Evolutionary conservation across 1,140 invertebrate species (phyloP).

Genomic region (Nasonia vitripennis): DNA sequence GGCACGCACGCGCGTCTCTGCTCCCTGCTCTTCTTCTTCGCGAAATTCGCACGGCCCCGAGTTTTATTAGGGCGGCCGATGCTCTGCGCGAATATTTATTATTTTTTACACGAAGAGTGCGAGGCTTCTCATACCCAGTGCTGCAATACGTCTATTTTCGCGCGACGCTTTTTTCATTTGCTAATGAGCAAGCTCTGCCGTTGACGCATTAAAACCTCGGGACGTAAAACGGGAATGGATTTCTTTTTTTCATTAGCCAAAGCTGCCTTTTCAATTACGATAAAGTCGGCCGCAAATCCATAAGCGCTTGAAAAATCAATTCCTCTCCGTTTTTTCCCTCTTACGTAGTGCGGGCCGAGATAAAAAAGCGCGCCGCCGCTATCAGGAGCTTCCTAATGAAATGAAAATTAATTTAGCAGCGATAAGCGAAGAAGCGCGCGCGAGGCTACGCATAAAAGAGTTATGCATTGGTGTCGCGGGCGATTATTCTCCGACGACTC

Average conservation of each 20-base stretch:
- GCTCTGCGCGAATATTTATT: constrained; percentile 35
- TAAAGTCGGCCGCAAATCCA: not conserved
- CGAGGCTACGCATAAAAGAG: not conserved
- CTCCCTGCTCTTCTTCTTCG: not conserved
- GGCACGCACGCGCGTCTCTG: not conserved
- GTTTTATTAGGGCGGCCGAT: not conserved
- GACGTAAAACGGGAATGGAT: not conserved
- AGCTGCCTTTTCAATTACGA: constrained; percentile 35
- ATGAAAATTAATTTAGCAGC: constrained; percentile 42
- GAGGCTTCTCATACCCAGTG: no score
- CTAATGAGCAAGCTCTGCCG: not conserved
- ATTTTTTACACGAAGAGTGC: constrained; percentile 9
- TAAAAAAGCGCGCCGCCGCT: not conserved
- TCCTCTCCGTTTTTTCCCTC: no score
- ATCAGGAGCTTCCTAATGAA: constrained; percentile 13
- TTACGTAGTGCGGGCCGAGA: no score
- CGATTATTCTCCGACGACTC: not conserved
- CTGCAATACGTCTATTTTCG: no score
- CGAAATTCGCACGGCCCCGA: constrained; percentile 4
- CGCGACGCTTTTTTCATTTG: not conserved
- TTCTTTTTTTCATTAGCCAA: constrained; percentile 8
- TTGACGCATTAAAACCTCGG: not conserved
- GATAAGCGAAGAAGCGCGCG: constrained; percentile 30
- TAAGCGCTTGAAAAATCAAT: constrained; percentile 19
- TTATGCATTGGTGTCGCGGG: constrained; percentile 46